Percentiles rank a stretch among this genome's conserved stretches.
Evolutionary conservation across 1,140 invertebrate species (phyloP).

Genomic region (Pseudachorutes palmiensis): DNA sequence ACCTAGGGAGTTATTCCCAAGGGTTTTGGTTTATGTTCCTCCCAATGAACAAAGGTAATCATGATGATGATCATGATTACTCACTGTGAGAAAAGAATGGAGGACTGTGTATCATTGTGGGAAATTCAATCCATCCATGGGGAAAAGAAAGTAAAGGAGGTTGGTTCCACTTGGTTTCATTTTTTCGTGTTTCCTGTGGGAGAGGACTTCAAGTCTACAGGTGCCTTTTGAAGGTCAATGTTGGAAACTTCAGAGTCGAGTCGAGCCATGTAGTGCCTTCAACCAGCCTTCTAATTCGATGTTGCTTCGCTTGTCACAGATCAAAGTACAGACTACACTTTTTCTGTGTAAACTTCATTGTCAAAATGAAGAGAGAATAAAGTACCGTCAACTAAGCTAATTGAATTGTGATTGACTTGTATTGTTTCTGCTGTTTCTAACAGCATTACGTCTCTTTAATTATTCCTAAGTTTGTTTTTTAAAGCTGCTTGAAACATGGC

Average conservation of each 20-base stretch:
- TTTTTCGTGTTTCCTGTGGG: neutral
- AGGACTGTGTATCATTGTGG: neutral
- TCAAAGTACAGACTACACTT: too few species aligned
- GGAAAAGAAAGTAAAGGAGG: neutral
- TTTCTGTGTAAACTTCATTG: too few species aligned
- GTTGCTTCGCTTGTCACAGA: too few species aligned
- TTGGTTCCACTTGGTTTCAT: neutral
- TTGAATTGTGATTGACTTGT: too few species aligned
- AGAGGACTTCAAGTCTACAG: neutral
- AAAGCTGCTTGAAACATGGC: too few species aligned
- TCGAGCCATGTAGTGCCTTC: too few species aligned
- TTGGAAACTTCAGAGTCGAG: neutral
- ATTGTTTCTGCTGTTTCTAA: too few species aligned
- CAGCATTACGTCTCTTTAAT: too few species aligned
- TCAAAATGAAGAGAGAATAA: too few species aligned
- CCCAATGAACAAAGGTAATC: neutral
- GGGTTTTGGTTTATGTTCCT: neutral
- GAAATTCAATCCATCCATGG: neutral
- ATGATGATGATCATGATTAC: neutral
- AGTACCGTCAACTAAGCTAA: too few species aligned
- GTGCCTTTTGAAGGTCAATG: neutral
- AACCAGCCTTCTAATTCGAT: too few species aligned
- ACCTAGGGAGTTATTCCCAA: neutral
- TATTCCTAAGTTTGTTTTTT: too few species aligned
- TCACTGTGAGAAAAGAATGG: neutral